Conservation (phyloP, 2,113 vertebrate genomes). For the Sylvia atricapilla region DNA sequence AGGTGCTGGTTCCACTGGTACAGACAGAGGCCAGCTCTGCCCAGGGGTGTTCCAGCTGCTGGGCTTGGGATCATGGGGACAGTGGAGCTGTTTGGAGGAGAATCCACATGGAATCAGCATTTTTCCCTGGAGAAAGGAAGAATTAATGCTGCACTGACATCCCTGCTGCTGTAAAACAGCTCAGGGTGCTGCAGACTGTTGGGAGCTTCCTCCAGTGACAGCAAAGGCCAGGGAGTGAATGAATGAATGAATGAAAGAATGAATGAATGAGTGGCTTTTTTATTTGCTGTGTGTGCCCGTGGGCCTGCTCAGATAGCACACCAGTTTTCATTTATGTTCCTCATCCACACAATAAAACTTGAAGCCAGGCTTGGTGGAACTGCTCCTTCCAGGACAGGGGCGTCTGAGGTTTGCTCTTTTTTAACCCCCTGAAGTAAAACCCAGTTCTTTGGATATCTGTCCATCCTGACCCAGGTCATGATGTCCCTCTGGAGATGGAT, state of each 20-base stretch:
- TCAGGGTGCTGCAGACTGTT: background rate
- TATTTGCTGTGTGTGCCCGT: background rate
- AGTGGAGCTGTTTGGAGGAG: accelerated
- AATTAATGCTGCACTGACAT: background rate
- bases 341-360: background rate
- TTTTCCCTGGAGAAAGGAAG: background rate
- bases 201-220: background rate
- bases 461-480: background rate
- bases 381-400: background rate
- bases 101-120: accelerated
- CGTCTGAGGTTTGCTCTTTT: background rate
- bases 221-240: background rate
- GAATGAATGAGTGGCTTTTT: background rate
- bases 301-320: background rate
- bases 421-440: background rate
- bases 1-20: accelerated
- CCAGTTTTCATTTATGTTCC: background rate
- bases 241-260: background rate
- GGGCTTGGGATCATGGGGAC: accelerated
- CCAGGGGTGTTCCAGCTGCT: background rate
- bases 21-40: background rate
- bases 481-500: accelerated
- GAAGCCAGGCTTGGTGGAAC: background rate
- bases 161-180: background rate
- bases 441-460: background rate